Evolutionary conservation across 2,888 invertebrate genomes (phyloP).

Genomic region (Eupithecia inturbata): DNA sequence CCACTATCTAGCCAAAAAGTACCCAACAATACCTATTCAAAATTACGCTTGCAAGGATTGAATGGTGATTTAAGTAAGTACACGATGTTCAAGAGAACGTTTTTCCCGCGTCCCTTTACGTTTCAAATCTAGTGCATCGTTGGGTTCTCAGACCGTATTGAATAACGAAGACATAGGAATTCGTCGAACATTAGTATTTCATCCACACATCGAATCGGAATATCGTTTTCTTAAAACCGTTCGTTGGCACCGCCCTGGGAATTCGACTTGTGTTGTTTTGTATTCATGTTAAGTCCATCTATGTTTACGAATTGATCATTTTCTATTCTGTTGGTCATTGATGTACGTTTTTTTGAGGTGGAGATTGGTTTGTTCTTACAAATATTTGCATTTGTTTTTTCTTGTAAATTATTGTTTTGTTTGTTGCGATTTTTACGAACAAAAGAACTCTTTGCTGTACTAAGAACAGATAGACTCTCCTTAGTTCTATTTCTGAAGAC

Average conservation of each 20-base stretch:
- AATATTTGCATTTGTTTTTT: background rate
- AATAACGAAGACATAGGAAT: slow-evolving; percentile 73
- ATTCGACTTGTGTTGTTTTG: slow-evolving; percentile 66
- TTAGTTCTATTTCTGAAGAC: background rate
- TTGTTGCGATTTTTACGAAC: background rate
- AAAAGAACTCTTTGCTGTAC: background rate
- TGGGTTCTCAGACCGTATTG: slow-evolving; percentile 72
- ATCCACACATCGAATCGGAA: slow-evolving; percentile 68
- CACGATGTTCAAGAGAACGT: background rate
- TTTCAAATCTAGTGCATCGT: slow-evolving; percentile 45
- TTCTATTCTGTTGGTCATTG: slow-evolving; percentile 61
- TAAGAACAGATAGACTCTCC: background rate
- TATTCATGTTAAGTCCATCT: slow-evolving; percentile 60
- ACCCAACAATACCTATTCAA: background rate
- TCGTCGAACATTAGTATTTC: slow-evolving; percentile 70
- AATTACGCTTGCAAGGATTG: background rate
- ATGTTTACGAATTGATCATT: slow-evolving; percentile 67
- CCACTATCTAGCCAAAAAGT: background rate
- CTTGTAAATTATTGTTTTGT: background rate
- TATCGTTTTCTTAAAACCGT: slow-evolving; percentile 82
- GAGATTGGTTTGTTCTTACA: slow-evolving; percentile 4
- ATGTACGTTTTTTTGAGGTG: slow-evolving; percentile 9
- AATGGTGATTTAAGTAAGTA: background rate
- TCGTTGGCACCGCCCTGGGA: slow-evolving; percentile 76
- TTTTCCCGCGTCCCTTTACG: background rate